A percentile compares a stretch with the other conserved stretches of the same genome.
Evolutionary conservation across 2,113 vertebrate species (phyloP).

Genomic region (Megaleporinus macrocephalus): DNA sequence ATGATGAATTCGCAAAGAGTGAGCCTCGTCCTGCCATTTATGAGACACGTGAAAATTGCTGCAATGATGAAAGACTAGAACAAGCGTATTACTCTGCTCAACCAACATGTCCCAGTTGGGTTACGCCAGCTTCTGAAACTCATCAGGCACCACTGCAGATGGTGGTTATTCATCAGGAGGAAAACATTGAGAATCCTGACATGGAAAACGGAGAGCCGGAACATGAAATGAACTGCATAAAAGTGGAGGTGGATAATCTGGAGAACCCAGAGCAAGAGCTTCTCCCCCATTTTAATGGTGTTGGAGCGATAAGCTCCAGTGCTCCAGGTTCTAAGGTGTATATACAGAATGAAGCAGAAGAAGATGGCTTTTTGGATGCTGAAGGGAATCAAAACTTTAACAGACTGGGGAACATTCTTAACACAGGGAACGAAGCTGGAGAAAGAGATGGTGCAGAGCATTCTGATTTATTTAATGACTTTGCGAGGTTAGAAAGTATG

Average conservation of each 20-base stretch:
- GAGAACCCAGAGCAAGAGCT: constrained; percentile 72
- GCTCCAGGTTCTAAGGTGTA: constrained; percentile 25
- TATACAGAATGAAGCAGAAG: constrained; percentile 46
- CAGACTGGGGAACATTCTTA: constrained; percentile 34
- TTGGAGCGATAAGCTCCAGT: constrained; percentile 6
- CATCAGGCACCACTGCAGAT: constrained; percentile 27
- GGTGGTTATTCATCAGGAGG: constrained; percentile 70
- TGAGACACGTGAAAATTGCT: constrained; percentile 59
- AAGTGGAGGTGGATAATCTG: constrained; percentile 71
- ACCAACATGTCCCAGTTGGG: constrained; percentile 27
- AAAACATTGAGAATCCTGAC: constrained; percentile 71
- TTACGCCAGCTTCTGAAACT: constrained; percentile 31
- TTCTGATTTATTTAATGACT: constrained; percentile 8
- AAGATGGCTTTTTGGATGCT: constrained; percentile 43
- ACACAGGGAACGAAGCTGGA: constrained; percentile 11
- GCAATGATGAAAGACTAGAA: constrained; percentile 68
- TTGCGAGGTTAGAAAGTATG: constrained; percentile 17
- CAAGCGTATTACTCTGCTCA: not conserved
- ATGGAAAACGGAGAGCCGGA: constrained; percentile 44
- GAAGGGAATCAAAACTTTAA: constrained; percentile 76
- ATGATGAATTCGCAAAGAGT: constrained; percentile 77
- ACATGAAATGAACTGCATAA: not conserved
- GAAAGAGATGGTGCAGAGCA: constrained; percentile 5
- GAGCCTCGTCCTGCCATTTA: constrained; percentile 72
- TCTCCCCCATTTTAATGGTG: constrained; percentile 7